A percentile compares a stretch with the other conserved stretches of the same genome.
phyloP scores from a whole-genome alignment of 1,140 invertebrate species.

The Elymnias hypermnestra region DNA sequence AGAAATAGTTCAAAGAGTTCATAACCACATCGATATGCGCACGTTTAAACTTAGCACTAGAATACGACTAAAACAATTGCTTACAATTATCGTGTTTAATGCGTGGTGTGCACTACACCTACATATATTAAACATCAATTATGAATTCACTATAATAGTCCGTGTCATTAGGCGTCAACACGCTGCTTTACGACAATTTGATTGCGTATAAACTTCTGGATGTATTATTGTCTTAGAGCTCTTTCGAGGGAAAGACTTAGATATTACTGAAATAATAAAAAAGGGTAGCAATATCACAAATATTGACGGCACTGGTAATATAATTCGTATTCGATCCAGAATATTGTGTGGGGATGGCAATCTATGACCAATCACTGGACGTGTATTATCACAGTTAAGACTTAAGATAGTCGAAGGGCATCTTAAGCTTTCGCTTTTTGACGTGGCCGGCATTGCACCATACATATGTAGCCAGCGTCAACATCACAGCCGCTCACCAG shows the following conservation, averaged over 20 bases:
- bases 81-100: constrained; percentile 14
- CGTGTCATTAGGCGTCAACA: constrained; percentile 23
- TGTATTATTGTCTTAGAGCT: constrained; percentile 38
- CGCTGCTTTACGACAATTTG: constrained; percentile 26
- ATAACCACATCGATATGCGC: constrained; percentile 68
- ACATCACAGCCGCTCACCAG: constrained; percentile 94
- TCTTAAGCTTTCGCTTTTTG: constrained; percentile 65
- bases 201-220: constrained; percentile 24
- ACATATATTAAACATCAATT: constrained; percentile 10
- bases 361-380: constrained; percentile 61
- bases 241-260: constrained; percentile 27
- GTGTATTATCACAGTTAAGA: constrained; percentile 68
- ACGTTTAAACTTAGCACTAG: constrained; percentile 61
- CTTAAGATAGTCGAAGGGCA: constrained; percentile 20
- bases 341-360: constrained; percentile 4
- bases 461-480: constrained; percentile 91
- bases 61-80: constrained; percentile 19
- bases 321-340: constrained; percentile 36
- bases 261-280: constrained; percentile 29
- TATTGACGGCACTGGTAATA: constrained; percentile 54
- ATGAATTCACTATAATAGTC: constrained; percentile 35
- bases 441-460: constrained; percentile 81
- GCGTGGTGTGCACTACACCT: constrained; percentile 5
- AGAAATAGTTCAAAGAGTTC: constrained; percentile 52
- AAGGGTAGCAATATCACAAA: constrained; percentile 53